Conservation (phyloP, 2,797 vertebrate species). For the Neoniphon sammara region DNA sequence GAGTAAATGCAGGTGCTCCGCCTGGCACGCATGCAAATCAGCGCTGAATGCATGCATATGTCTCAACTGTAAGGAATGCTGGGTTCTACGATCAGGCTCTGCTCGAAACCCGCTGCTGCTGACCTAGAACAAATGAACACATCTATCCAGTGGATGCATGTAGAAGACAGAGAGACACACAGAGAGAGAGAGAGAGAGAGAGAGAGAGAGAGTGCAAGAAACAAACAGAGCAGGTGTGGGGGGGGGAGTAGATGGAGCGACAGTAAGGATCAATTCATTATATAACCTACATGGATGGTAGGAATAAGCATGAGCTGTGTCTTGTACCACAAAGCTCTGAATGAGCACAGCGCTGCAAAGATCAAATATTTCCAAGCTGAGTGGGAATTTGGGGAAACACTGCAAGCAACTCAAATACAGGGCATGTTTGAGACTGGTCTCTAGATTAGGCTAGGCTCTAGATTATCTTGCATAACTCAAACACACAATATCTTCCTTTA, state of each 20-base stretch:
- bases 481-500: conserved; percentile 33
- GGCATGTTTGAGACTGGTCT: conserved; percentile 22
- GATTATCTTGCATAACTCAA: conserved; percentile 52
- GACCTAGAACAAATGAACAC: conserved; percentile 10
- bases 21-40: neutral
- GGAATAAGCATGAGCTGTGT: conserved; percentile 12
- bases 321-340: neutral
- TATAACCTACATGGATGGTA: conserved; percentile 18
- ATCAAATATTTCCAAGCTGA: conserved; percentile 13
- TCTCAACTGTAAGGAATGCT: neutral
- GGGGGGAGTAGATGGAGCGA: conserved; percentile 5
- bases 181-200: neutral
- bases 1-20: neutral
- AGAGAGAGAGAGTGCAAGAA: conserved; percentile 2
- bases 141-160: neutral
- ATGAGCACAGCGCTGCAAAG: neutral
- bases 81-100: neutral
- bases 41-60: neutral
- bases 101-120: neutral
- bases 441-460: too few species aligned
- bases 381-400: conserved; percentile 1
- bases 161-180: too few species aligned
- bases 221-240: neutral
- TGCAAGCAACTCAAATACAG: conserved; percentile 30
- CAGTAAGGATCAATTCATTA: conserved; percentile 31